Evolutionary conservation across 2,797 vertebrate species (phyloP).

Genomic region (Craterocephalus amniculus): DNA sequence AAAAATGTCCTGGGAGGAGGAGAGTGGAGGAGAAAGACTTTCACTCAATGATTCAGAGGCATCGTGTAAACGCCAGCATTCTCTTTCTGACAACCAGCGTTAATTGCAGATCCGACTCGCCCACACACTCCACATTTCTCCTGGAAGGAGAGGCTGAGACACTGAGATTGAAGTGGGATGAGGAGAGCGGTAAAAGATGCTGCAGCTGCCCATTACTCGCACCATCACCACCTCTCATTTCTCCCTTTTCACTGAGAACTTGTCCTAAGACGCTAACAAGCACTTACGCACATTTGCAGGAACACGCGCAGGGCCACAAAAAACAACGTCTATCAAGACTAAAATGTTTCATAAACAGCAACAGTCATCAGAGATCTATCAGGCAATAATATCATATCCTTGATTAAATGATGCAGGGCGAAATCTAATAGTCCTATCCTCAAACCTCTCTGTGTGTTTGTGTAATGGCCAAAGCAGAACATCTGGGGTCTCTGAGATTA

Average conservation of each 20-base stretch:
- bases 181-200: conserved; percentile 82
- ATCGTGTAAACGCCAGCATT: conserved; percentile 85
- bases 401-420: conserved; percentile 40
- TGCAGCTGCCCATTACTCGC: conserved; percentile 77
- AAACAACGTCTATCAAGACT: conserved; percentile 59
- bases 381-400: conserved; percentile 13
- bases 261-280: conserved; percentile 59
- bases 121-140: conserved; percentile 85
- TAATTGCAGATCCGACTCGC: conserved; percentile 88
- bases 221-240: conserved; percentile 78
- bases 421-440: conserved; percentile 32
- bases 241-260: conserved; percentile 67
- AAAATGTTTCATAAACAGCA: conserved; percentile 63
- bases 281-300: conserved; percentile 57
- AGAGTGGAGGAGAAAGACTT: conserved; percentile 80
- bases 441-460: conserved; percentile 38
- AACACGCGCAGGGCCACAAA: conserved; percentile 50
- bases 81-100: conserved; percentile 85
- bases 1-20: conserved; percentile 80
- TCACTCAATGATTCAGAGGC: conserved; percentile 83
- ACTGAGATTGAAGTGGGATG: conserved; percentile 83
- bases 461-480: conserved; percentile 31
- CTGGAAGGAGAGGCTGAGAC: conserved; percentile 84
- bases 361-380: conserved; percentile 43
- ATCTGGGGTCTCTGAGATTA: conserved; percentile 55